Evolutionary conservation across 2,888 invertebrate species (phyloP), one percentile per base, ranked within the genome.

Genomic region (Timema cristinae): DNA sequence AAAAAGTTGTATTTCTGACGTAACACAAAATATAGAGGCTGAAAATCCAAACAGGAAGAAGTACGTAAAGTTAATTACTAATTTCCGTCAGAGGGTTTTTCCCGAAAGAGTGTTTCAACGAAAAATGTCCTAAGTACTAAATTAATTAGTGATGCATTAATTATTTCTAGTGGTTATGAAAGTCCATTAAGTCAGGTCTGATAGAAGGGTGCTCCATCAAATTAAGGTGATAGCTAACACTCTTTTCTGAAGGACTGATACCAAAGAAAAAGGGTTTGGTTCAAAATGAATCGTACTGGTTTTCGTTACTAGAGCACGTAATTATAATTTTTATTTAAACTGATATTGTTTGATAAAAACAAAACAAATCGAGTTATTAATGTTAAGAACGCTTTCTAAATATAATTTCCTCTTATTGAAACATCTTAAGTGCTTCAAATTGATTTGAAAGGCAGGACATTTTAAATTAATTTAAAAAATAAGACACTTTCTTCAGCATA

Each of bases 21-120:
- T 32, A 32, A 32, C 32, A 32, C 32, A 63, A 63, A 48, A 63
- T 63, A 63, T 63, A 32, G 63, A 47, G 63, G 63, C 47, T 63
- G 47, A 32, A 32, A 32, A 32, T 32, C 32, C 32, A 32, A 32
- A 63, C 63, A 63, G 63, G 63, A 63, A 63, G 63, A 63, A 48
- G 48, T 63, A 63, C 63, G 63, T 47, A 32, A 63, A 47, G 63
- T 47, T 63, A 63, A 63, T 63, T 63, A 63, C 63, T 63, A 63
- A 63, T 63, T 63, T 63, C 63, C 63, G 63, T 63, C 63, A 63
- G 63, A 11, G 32, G 32, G 32, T 63, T 63, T 63, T 63, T 47
- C 48, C 32, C 1, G 63, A 13, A 11, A 48, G 32, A 15, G 11
- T 47, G 32, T 48, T 63, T 63, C 48, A 48, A 10, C 48, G 63